phyloP scores from a whole-genome alignment of 1,140 invertebrate species.

The Scaptomyza montana region DNA sequence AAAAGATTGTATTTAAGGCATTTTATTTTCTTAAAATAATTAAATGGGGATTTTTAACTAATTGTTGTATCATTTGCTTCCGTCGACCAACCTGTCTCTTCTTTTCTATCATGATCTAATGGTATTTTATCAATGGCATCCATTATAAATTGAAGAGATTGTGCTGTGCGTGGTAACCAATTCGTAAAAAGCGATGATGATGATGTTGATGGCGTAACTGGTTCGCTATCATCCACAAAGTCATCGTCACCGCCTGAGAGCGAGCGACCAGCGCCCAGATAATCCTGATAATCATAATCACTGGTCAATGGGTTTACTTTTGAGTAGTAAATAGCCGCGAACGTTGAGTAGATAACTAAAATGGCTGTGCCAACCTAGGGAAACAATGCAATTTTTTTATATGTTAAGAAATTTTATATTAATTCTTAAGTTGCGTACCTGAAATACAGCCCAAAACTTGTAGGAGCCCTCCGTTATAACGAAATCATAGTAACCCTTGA shows the following conservation, averaged over 20 bases:
- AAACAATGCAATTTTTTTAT: too few relatives aligned
- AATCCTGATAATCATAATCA: constrained; percentile 90
- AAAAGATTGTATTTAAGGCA: constrained; percentile 23
- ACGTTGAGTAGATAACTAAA: constrained; percentile 91
- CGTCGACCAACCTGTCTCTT: constrained; percentile 56
- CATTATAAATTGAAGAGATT: constrained; percentile 76
- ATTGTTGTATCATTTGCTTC: constrained; percentile 19
- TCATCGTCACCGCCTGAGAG: constrained; percentile 84
- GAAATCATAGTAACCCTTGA: constrained; percentile 92
- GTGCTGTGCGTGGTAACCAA: constrained; percentile 67
- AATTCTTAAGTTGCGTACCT: constrained; percentile 84
- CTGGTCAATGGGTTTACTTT: constrained; percentile 91
- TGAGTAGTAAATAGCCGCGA: constrained; percentile 93
- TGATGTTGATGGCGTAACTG: constrained; percentile 18
- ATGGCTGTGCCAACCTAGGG: constrained; percentile 89
- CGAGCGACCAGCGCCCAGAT: constrained; percentile 85
- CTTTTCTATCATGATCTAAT: constrained; percentile 50
- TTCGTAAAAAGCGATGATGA: constrained; percentile 55
- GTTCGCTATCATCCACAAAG: constrained; percentile 71
- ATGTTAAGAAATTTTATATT: too few relatives aligned
- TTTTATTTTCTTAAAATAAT: constrained; percentile 58
- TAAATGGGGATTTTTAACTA: constrained; percentile 40
- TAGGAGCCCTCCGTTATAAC: constrained; percentile 93
- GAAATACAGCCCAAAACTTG: constrained; percentile 94
- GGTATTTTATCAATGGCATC: constrained; percentile 82